Base-by-base conservation (phyloP, 1,140 invertebrate genomes). In the Bathynomus jamesi region DNA sequence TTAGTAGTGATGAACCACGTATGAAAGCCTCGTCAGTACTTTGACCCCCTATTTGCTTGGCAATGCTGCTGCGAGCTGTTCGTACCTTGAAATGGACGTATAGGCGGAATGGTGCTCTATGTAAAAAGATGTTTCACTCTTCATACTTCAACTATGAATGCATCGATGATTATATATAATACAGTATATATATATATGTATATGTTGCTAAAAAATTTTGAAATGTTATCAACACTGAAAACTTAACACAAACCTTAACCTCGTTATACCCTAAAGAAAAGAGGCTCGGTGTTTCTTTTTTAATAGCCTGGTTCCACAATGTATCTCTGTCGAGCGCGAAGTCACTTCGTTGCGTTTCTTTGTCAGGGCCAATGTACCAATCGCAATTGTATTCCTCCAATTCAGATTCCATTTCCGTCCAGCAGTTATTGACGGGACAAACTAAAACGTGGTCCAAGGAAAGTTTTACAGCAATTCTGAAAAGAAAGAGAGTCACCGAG, bases 341-440 rank as follows among this genome's bases (percentile, higher is more conserved):
- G 69, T 13, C 2, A 62, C n/a, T 7, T 21, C 0, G 25, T 27
- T 8, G 25, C 67, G 61, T 5, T n/a, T 40, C 1, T 77, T 71
- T 76, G 32, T 85, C 84, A 24, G 75, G 71, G 2, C 85, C 84
- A 53, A 85, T 82, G 74, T 82, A 84, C 85, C 84, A 85, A 71
- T 82, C 75, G 5, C 70, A 63, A 71, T 84, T 80, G 78, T 82
- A 83, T 25, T 83, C 82, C 32, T 78, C 72, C 65, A 85, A 76
- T 29, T 78, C 78, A 65, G 82, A 80, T 61, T 80, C 75, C 46
- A 85, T 74, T 70, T 85, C 84, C 3, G 70, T 67, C 69, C 74
- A 74, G 40, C 77, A 74, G 10, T 64, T 75, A 11, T 77, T 76
- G 24, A 80, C 79, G 27, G 81, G 80, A 8, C 84, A 83, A 64